A percentile compares a stretch with the other conserved stretches of the same genome.
These are phyloP conservation scores for Orbicella faveolata DNA, from an alignment of 64 coral and sea anemone species.

Conservation along the genomic window DNA sequence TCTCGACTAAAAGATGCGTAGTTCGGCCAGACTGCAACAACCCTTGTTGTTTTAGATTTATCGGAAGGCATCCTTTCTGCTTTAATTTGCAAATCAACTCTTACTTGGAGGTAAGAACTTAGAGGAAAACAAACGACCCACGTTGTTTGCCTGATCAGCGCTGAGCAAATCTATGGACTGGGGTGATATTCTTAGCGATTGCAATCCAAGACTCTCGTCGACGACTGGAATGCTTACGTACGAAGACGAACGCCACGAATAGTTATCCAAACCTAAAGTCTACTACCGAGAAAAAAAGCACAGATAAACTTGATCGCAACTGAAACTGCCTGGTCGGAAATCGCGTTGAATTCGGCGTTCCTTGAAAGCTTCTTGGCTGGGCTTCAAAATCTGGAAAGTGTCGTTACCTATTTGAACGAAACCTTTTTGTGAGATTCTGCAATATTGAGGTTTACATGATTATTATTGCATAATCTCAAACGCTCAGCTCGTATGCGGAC, in stretches of 20 bases:
- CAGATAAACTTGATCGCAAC: too few relatives aligned
- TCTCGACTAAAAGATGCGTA: constrained; percentile 1
- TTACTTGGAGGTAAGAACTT: neutral
- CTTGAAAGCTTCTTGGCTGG: too few relatives aligned
- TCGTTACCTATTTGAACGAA: too few relatives aligned
- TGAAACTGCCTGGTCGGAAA: too few relatives aligned
- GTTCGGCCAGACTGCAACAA: neutral
- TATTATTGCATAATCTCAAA: too few relatives aligned
- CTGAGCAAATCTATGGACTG: neutral
- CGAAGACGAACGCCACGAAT: neutral
- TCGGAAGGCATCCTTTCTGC: neutral
- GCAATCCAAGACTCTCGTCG: neutral
- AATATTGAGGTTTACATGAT: too few relatives aligned
- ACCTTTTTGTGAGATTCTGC: too few relatives aligned
- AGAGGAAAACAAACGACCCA: neutral
- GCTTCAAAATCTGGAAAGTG: too few relatives aligned
- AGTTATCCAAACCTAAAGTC: too few relatives aligned
- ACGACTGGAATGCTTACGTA: neutral
- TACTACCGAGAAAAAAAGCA: too few relatives aligned
- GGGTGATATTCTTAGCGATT: neutral
- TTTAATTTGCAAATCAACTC: neutral
- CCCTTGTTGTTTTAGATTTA: neutral
- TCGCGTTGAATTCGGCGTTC: too few relatives aligned
- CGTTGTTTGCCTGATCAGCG: neutral
- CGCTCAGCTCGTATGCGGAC: too few relatives aligned